phyloP scores from a whole-genome alignment of 2,113 vertebrate species.

The Pterocles burchelli region DNA sequence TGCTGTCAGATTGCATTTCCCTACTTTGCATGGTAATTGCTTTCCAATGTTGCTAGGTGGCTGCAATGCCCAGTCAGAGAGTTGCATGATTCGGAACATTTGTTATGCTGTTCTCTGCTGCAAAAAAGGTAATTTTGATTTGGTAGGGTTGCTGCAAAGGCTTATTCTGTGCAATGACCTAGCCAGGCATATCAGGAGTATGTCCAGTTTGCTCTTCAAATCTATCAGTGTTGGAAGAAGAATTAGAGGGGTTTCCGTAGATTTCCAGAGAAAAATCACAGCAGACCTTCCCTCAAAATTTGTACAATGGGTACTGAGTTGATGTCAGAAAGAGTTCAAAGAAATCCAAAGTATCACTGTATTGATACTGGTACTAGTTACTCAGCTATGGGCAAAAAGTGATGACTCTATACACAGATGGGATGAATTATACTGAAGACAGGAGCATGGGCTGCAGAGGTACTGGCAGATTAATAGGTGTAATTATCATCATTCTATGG shows the following conservation, averaged over 20 bases:
- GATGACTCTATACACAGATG: background rate
- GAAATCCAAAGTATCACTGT: background rate
- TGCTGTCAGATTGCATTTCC: background rate
- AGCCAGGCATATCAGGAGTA: background rate
- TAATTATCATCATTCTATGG: background rate
- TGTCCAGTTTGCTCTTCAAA: background rate
- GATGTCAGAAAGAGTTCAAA: background rate
- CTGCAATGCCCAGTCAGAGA: background rate
- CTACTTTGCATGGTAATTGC: background rate
- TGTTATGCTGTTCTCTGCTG: background rate
- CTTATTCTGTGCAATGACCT: background rate
- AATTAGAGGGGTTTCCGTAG: background rate
- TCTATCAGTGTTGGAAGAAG: background rate
- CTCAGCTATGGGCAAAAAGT: background rate
- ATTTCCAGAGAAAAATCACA: background rate
- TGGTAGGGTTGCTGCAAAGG: background rate
- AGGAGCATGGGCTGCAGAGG: background rate
- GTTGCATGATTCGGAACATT: background rate
- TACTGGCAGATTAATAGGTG: background rate
- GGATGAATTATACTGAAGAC: background rate
- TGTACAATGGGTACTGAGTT: background rate
- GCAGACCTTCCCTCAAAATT: background rate
- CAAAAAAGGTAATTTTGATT: background rate
- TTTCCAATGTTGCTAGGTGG: background rate
- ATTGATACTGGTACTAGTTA: background rate